Evolutionary conservation across 2,113 vertebrate species (phyloP), one percentile per base, ranked within the genome.

Genomic region (Pollachius pollachius): DNA sequence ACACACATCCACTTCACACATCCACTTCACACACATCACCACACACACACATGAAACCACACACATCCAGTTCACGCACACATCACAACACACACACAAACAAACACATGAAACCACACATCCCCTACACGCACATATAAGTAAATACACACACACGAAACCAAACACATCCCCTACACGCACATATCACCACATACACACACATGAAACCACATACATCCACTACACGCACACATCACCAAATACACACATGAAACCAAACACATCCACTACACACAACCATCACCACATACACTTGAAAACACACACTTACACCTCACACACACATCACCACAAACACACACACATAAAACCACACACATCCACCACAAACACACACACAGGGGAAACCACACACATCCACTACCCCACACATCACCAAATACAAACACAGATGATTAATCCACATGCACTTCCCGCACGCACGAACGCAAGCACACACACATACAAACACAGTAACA

Each of bases 71-170:
- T 15, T 30, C 21, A 52, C 41, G 48, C n/a, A 80, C 76, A 30
- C 87, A 89, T 77, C 65, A 67, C 16, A 21, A 57, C 19, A 52
- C 64, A 66, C n/a, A 78, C 76, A 76, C 57, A 37, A 72, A 78
- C 87, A 89, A 77, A 80, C 76, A 76, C 57, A 37, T 72, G 76
- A 18, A 34, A 25, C 11, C 30, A 17, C 62, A 64, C 67, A 56
- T n/a, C 62, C 71, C 52, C 56, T 62, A 73, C 64, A 69, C 59
- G 64, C 56, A 64, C 67, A 69, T 9, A 48, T 48, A 6, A 48
- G 6, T 9, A 48, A 1, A 9, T 9, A 9, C 41, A 11, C 41
- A 48, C 8, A 41, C 1, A 2, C 3, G 30, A 30, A 48, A 48
- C 7, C 41, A 48, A 62, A 66, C 65, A 69, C 64, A 52, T 30